These are phyloP conservation scores for Microchirus variegatus DNA, from an alignment of 2,797 vertebrate species.

Conservation along the genomic window DNA sequence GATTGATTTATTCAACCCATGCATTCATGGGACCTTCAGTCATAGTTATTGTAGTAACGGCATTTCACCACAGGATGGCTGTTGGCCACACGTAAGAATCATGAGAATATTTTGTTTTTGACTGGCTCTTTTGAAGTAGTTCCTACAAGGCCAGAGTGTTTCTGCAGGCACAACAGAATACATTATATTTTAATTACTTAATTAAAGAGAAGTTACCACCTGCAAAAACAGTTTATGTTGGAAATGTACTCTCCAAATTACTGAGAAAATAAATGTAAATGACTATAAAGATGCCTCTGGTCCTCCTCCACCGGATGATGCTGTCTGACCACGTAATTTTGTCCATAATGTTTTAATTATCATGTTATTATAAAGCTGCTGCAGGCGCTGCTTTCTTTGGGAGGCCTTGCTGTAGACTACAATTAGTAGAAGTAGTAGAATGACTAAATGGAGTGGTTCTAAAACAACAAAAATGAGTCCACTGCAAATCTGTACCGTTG, in stretches of 20 bases:
- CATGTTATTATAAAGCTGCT: background rate
- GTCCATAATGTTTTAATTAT: constrained; percentile 5
- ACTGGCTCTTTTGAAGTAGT: background rate
- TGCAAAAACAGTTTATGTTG: background rate
- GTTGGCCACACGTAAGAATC: constrained; percentile 12
- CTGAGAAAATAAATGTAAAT: background rate
- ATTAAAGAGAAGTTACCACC: background rate
- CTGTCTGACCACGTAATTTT: background rate
- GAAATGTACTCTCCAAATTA: background rate
- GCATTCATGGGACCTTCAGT: background rate
- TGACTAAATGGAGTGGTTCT: constrained; percentile 6
- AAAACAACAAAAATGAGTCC: constrained; percentile 32
- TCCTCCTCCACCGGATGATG: constrained; percentile 9
- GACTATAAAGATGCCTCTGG: background rate
- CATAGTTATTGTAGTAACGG: constrained; percentile 35
- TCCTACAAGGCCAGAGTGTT: background rate
- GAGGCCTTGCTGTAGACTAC: background rate
- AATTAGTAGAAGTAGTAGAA: background rate
- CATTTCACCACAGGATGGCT: constrained; percentile 61
- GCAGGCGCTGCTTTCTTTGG: background rate
- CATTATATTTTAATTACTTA: constrained; percentile 1
- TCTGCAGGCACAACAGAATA: constrained; percentile 7
- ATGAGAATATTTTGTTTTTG: constrained; percentile 6
- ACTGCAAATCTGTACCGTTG: constrained; percentile 19
- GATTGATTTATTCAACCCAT: background rate